Evolutionary conservation across 2,113 vertebrate species (phyloP).

Genomic region (Elephantulus edwardii): DNA sequence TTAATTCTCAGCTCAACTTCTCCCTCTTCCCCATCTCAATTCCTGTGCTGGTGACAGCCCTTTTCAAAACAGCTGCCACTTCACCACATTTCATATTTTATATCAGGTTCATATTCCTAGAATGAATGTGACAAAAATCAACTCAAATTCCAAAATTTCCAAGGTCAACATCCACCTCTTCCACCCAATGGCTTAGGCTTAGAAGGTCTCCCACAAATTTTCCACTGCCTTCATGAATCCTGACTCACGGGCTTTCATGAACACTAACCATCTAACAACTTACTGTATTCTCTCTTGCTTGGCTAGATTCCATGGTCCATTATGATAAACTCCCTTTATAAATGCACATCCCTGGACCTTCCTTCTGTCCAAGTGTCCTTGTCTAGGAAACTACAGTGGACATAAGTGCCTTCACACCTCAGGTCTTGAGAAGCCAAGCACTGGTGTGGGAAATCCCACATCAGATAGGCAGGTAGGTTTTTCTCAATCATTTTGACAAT

Average conservation of each 20-base stretch:
- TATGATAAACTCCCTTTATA: neutral
- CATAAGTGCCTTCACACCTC: no score
- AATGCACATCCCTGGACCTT: accelerated
- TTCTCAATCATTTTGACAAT: neutral
- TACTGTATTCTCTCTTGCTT: neutral
- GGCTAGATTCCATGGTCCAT: neutral
- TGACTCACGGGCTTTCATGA: neutral
- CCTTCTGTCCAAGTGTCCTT: neutral
- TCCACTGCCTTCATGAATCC: neutral
- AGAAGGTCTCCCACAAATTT: neutral
- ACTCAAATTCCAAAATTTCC: neutral
- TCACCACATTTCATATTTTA: neutral
- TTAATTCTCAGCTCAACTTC: no score
- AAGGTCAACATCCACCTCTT: neutral
- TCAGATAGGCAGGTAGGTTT: neutral
- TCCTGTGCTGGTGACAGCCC: neutral
- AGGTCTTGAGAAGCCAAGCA: neutral
- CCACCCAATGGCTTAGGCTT: no score
- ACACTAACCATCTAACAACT: neutral
- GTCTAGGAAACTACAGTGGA: neutral
- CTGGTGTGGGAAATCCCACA: neutral
- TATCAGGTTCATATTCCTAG: neutral
- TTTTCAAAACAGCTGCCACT: neutral
- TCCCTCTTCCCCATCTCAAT: neutral
- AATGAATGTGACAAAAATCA: neutral